phyloP scores from a whole-genome alignment of 2,888 invertebrate genomes.

The Prosopocoilus inquinatus region DNA sequence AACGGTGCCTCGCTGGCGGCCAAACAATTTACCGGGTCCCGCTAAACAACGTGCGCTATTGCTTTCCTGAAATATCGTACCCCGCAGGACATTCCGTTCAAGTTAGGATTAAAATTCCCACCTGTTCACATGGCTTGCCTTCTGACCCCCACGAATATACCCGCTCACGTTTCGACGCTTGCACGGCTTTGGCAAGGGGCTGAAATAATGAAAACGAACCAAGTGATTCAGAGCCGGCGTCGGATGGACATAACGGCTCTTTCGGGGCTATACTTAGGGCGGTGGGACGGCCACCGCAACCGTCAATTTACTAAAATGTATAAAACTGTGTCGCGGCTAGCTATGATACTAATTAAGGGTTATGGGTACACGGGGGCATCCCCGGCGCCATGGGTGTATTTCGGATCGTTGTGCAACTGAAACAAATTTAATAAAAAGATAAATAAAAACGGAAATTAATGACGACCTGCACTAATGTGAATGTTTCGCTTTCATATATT shows the following conservation, averaged over 20 bases:
- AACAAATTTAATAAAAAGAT: background rate
- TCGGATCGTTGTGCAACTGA: background rate
- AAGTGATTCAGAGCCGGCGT: background rate
- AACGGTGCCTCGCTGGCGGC: slow-evolving; percentile 7
- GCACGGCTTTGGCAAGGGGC: too few species aligned
- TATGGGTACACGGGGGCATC: slow-evolving; percentile 26
- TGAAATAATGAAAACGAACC: too few species aligned
- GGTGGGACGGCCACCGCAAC: slow-evolving; percentile 39
- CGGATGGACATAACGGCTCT: slow-evolving; percentile 1
- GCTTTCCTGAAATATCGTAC: slow-evolving; percentile 12
- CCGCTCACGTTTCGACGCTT: too few species aligned
- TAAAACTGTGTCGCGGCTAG: slow-evolving; percentile 35
- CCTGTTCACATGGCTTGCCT: slow-evolving; percentile 10
- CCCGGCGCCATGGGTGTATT: slow-evolving; percentile 26
- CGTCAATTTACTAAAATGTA: slow-evolving; percentile 41
- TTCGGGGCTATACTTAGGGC: slow-evolving; percentile 49
- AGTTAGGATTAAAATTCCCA: slow-evolving; percentile 11
- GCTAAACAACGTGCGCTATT: slow-evolving; percentile 4
- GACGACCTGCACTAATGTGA: too few species aligned
- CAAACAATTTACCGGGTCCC: slow-evolving; percentile 11
- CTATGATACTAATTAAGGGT: slow-evolving; percentile 32
- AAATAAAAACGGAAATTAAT: background rate
- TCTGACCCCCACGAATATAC: background rate
- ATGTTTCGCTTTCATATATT: too few species aligned
- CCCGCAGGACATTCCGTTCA: slow-evolving; percentile 13